Evolutionary conservation across 2,888 invertebrate species (phyloP).

Genomic region (Brenthis daphne): DNA sequence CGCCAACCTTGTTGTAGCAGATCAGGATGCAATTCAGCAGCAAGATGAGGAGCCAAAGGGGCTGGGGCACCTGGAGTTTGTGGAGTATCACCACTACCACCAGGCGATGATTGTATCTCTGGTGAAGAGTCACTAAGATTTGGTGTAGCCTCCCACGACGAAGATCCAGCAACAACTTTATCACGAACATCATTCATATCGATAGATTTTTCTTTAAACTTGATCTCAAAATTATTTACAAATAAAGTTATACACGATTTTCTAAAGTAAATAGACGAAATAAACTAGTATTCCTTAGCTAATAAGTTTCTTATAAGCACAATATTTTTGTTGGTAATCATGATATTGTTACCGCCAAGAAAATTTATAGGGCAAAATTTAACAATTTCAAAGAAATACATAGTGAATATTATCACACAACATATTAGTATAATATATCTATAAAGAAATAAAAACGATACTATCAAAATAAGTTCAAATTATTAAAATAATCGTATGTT

Average conservation of each 20-base stretch:
- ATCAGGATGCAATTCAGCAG: constrained; percentile 76
- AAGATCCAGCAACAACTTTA: constrained; percentile 76
- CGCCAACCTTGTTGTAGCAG: constrained; percentile 94
- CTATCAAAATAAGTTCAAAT: constrained; percentile 39
- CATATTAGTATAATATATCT: constrained; percentile 42
- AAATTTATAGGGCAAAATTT: constrained; percentile 49
- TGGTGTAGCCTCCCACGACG: constrained; percentile 71
- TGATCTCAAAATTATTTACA: constrained; percentile 28
- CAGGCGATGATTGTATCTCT: constrained; percentile 72
- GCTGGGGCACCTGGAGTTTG: constrained; percentile 84
- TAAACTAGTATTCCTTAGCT: constrained; percentile 39
- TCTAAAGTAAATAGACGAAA: constrained; percentile 1
- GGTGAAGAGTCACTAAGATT: constrained; percentile 72
- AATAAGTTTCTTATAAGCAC: constrained; percentile 63
- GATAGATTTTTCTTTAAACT: constrained; percentile 41
- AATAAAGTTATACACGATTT: constrained; percentile 33
- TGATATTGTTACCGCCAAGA: constrained; percentile 70
- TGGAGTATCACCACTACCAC: constrained; percentile 73
- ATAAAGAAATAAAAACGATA: constrained; percentile 41
- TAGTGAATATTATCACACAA: constrained; percentile 45
- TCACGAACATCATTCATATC: constrained; percentile 80
- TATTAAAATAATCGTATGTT: constrained; percentile 54
- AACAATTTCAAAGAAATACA: constrained; percentile 52
- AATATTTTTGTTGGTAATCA: constrained; percentile 59
- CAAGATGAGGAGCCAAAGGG: constrained; percentile 71